A percentile compares a stretch with the other conserved stretches of the same genome.
phyloP scores from a whole-genome alignment of 2,113 vertebrate genomes.

The Eptesicus fuscus region DNA sequence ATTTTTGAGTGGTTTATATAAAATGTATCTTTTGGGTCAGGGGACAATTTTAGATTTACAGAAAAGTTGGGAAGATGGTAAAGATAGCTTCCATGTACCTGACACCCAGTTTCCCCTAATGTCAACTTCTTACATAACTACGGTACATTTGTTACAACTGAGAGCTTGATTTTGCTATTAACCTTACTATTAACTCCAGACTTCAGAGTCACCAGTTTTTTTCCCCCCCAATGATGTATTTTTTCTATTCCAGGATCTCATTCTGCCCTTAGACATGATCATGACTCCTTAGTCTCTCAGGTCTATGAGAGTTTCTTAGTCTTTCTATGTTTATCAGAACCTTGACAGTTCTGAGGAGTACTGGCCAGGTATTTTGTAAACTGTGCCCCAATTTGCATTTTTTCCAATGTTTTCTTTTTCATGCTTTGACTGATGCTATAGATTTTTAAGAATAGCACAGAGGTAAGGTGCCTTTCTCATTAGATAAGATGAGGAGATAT shows the following conservation, averaged over 20 bases:
- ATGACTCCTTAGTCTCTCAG: not conserved
- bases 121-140: not conserved
- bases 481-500: not conserved
- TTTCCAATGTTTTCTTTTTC: not conserved
- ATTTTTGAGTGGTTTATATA: not conserved
- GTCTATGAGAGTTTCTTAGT: not conserved
- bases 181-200: not conserved
- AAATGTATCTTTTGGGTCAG: not conserved
- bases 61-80: not conserved
- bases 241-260: not conserved
- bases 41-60: not conserved
- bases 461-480: not conserved
- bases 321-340: not conserved
- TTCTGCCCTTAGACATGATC: not conserved
- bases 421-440: not conserved
- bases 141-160: not conserved
- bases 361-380: not conserved
- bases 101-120: not conserved
- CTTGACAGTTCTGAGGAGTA: not conserved
- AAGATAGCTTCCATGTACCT: not conserved
- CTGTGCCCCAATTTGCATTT: not conserved
- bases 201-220: not conserved
- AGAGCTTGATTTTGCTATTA: not conserved
- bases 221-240: not conserved
- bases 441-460: not conserved